Base-by-base conservation (phyloP, 2,888 invertebrate genomes). In the Ophion obscuratus region DNA sequence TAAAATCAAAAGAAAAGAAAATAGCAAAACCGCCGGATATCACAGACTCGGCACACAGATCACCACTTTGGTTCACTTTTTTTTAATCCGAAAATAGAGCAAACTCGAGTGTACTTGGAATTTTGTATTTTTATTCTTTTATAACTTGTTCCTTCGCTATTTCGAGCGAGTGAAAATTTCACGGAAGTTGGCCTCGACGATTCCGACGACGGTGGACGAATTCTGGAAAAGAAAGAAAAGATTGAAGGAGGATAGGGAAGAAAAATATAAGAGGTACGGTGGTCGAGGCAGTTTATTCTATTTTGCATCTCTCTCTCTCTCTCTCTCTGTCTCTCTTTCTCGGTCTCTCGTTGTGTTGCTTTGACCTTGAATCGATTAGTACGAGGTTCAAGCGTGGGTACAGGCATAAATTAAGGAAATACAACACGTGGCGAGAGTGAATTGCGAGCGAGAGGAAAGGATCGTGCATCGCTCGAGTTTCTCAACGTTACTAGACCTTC, bases 31-130 rank as follows among this genome's bases (percentile, higher is more conserved):
- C 47, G 47, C 14, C 11, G 47, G 24, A 68, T 80, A 59, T 81
- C 74, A 44, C 81, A 27, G 68, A 47, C 3, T 62, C 62, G 62
- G 24, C 64, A 27, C 71, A 80, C 73, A 80, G 47, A 71, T 14
- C 70, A 71, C 59, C 76, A 76, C 53, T 76, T n/a, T 14, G 47
- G 44, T 64, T 80, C 76, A 81, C 80, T 78, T 47, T 84, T 64
- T 40, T 14, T 17, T 17, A 7, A 31, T 66, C 27, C 62, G 44
- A 44, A 9, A 74, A 62, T 27, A 20, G 61, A 2, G n/a, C 20
- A 62, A 74, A 17, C 40, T 24, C 14, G 73, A 61, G 17, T 20
- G n/a, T 71, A 27, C 17, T 14, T 40, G 27, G 24, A 17, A 53
- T 53, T 70, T 70, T 24, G 17, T 24, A 6, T 68, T 2, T 53